Conservation (phyloP, 2,888 invertebrate species). For the Nineta flava region DNA sequence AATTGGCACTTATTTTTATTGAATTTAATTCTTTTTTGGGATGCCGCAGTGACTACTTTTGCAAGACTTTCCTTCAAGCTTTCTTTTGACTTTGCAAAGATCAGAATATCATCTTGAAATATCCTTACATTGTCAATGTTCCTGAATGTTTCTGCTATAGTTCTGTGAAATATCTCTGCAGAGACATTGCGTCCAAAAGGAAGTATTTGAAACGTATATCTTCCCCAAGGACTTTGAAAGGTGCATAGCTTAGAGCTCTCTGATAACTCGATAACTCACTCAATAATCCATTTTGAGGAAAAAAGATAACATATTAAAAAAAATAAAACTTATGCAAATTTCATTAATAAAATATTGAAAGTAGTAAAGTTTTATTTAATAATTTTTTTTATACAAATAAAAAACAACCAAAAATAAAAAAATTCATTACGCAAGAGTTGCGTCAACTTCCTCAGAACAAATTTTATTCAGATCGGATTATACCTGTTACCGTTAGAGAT, state of each 20-base stretch:
- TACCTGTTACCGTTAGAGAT: too few species aligned
- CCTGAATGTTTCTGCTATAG: not conserved
- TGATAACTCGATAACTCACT: too few species aligned
- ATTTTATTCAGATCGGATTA: too few species aligned
- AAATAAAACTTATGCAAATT: too few species aligned
- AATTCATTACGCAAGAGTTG: too few species aligned
- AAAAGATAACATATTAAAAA: too few species aligned
- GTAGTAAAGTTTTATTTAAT: too few species aligned
- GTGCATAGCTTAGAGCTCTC: conserved; percentile 9
- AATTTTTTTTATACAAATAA: too few species aligned
- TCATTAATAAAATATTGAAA: too few species aligned
- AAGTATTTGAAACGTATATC: conserved; percentile 1
- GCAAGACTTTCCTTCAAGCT: conserved; percentile 14
- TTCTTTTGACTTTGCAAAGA: conserved; percentile 12
- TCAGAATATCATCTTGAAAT: conserved; percentile 17
- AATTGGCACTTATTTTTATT: conserved; percentile 7
- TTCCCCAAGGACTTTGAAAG: not conserved
- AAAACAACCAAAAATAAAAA: too few species aligned
- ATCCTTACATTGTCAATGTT: conserved; percentile 12
- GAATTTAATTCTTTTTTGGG: conserved; percentile 5
- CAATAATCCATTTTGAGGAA: too few species aligned
- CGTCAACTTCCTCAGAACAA: too few species aligned
- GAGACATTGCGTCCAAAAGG: not conserved
- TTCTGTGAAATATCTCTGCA: conserved; percentile 2
- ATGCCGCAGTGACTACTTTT: conserved; percentile 11